Evolutionary conservation across 1,140 invertebrate species (phyloP).

Genomic region (Heliothis subflexa): DNA sequence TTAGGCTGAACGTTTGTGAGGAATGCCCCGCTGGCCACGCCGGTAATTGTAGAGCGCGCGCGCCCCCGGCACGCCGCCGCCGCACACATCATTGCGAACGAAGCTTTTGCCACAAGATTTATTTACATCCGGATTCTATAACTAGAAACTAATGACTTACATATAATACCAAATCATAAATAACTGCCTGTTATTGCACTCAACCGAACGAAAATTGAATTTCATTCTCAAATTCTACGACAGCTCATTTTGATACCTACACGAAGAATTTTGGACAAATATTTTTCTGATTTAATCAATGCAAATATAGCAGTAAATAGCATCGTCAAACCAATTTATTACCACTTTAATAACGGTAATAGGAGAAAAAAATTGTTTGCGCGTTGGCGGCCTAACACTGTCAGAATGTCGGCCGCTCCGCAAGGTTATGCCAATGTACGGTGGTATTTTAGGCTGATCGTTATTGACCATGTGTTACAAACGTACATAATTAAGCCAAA

Average conservation of each 20-base stretch:
- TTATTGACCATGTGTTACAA: slow-evolving; percentile 33
- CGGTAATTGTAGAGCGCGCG: slow-evolving; percentile 71
- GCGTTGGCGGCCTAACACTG: slow-evolving; percentile 44
- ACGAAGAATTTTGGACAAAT: slow-evolving; percentile 15
- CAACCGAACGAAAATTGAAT: background rate
- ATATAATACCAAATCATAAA: slow-evolving; percentile 25
- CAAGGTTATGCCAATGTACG: slow-evolving; percentile 41
- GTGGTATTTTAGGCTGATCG: slow-evolving; percentile 21
- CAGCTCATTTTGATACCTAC: background rate
- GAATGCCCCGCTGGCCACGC: slow-evolving; percentile 74
- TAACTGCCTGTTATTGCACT: slow-evolving; percentile 17
- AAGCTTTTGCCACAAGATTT: slow-evolving; percentile 74
- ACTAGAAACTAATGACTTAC: slow-evolving; percentile 39
- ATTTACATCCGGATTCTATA: slow-evolving; percentile 80
- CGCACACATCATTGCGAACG: slow-evolving; percentile 61
- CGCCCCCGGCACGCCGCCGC: slow-evolving; percentile 52
- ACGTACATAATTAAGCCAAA: background rate
- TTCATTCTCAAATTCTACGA: background rate
- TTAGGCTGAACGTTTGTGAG: slow-evolving; percentile 72
- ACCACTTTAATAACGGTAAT: slow-evolving; percentile 48
- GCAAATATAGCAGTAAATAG: slow-evolving; percentile 50
- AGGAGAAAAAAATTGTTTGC: slow-evolving; percentile 43
- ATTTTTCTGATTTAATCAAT: slow-evolving; percentile 40
- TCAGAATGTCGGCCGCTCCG: slow-evolving; percentile 40
- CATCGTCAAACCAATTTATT: slow-evolving; percentile 42